Evolutionary conservation across 2,888 invertebrate species (phyloP), one percentile per base, ranked within the genome.

Genomic region (Drosophila austrosaltans): DNA sequence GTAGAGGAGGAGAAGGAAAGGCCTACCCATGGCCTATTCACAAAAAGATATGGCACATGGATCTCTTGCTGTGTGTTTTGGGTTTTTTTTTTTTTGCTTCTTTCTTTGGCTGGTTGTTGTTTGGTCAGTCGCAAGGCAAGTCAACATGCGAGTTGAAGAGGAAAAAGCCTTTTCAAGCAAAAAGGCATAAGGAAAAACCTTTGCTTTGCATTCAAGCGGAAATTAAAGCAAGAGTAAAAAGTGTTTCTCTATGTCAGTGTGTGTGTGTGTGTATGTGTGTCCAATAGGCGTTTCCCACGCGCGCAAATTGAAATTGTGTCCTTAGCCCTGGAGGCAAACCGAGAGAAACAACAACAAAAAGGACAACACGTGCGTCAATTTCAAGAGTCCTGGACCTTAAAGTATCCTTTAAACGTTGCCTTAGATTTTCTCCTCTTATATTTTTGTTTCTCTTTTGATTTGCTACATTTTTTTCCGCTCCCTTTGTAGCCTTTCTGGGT

Each of bases 201-300:
- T 84, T 78, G 87, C 77, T 83, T 88, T 83, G 87, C 89, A 81
- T 86, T 85, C 80, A 84, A 84, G 87, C 89, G 87, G 89, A 85
- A 85, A 85, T 85, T 89, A 84, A 85, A 89, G 82, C 66, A 63
- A 67, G 53, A 69, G 62, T 58, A 69, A 44, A 53, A 63, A 58
- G 60, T 64, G 58, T 40, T 53, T 68, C 56, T 40, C 16, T 22
- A 56, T 20, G 8, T 6, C 20, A 62, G 42, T 40, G n/a, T 25
- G 39, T 22, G 42, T 40, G 42, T 22, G 25, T 39, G 44, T 44
- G 16, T 62, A 30, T 64, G 44, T 36, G 44, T n/a, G 22, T 53
- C 66, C 42, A 61, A 30, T 60, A 60, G 66, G 72, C 79, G 44
- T 56, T 63, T 80, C 76, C 72, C 71, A 69, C 77, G 70, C 75